Evolutionary conservation across 2,113 vertebrate species (phyloP).

Genomic region (Ochotona princeps): DNA sequence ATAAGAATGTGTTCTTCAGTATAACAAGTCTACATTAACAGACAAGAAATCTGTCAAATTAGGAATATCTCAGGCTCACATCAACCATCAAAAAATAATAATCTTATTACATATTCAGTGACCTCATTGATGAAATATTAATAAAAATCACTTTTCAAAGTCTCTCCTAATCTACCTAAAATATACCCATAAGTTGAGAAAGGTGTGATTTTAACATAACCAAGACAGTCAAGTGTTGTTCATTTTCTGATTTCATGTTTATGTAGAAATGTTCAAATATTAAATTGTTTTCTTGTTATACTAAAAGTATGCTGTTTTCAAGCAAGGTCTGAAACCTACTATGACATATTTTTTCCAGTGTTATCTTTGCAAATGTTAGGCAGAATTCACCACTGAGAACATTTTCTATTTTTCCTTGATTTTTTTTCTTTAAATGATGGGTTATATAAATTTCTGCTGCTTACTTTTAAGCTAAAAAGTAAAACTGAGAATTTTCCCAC

Average conservation of each 20-base stretch:
- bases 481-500: not conserved
- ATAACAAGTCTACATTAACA: not conserved
- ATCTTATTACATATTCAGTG: slow-evolving; percentile 4
- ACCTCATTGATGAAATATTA: not conserved
- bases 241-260: slow-evolving; percentile 20
- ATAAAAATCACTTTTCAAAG: not conserved
- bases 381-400: not conserved
- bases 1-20: not conserved
- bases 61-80: not conserved
- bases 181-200: not conserved
- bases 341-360: not conserved
- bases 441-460: not conserved
- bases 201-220: not conserved
- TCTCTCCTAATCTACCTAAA: slow-evolving; percentile 7
- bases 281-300: slow-evolving; percentile 3
- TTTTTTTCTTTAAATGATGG: not conserved
- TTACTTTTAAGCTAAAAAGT: slow-evolving; percentile 38
- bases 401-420: not conserved
- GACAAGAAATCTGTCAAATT: slow-evolving; percentile 11
- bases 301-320: not conserved
- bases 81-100: not conserved
- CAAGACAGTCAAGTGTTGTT: not conserved
- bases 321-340: not conserved
- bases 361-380: not conserved
- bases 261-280: not conserved